These are phyloP conservation scores for Brachionus paranguensis DNA, from an alignment of 1,140 invertebrate genomes.

Conservation along the genomic window DNA sequence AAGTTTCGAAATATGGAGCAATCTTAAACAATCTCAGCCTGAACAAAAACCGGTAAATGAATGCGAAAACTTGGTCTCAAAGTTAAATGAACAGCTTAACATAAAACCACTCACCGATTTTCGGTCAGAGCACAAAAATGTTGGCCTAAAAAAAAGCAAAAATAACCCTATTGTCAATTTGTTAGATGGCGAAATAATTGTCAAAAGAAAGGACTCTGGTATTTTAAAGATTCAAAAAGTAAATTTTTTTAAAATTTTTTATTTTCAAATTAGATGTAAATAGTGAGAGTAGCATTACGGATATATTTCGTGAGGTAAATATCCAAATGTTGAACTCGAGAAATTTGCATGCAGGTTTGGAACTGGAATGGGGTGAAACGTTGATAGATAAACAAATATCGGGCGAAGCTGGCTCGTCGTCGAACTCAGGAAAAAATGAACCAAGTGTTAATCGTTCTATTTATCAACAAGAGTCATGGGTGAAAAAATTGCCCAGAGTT, in stretches of 20 bases:
- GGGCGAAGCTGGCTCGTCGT: background rate
- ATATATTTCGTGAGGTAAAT: conserved; percentile 58
- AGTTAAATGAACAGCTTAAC: background rate
- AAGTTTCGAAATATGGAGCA: background rate
- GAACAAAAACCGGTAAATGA: background rate
- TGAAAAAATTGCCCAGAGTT: conserved; percentile 56
- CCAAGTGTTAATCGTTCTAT: background rate
- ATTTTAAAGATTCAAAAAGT: conserved; percentile 44
- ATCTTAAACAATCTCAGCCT: background rate
- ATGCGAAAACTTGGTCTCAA: background rate
- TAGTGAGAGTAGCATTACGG: conserved; percentile 41
- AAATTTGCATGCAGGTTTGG: conserved; percentile 56
- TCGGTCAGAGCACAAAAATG: background rate
- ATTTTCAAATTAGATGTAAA: conserved; percentile 44
- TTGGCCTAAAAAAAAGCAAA: background rate
- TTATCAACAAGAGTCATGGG: conserved; percentile 51
- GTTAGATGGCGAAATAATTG: conserved; percentile 57
- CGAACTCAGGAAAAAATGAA: background rate
- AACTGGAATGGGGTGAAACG: conserved; percentile 51
- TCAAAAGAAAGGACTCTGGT: conserved; percentile 56
- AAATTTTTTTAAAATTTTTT: conserved; percentile 42
- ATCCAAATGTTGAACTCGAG: conserved; percentile 56
- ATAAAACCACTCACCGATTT: background rate
- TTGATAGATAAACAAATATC: background rate
- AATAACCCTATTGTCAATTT: conserved; percentile 57